Conservation (phyloP, 2,888 invertebrate species). For the Megaustenia siamemsis region DNA sequence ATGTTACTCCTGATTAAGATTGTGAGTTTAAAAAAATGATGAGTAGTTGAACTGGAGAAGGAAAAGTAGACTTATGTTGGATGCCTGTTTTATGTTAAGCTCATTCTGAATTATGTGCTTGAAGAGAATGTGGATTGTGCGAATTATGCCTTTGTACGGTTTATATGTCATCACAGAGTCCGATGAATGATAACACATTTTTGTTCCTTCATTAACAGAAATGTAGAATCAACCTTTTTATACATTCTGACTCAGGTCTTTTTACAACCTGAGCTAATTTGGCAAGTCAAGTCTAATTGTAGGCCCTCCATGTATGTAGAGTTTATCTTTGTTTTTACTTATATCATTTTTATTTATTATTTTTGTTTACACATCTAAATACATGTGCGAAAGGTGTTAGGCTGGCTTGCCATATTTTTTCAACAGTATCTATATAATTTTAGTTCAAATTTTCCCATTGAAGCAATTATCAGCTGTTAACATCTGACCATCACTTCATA, state of each 20-base stretch:
- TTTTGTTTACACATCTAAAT: conserved; percentile 44
- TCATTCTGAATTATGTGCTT: background rate
- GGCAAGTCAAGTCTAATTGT: conserved; percentile 55
- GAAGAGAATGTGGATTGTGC: background rate
- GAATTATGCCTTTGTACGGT: background rate
- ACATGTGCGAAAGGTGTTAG: conserved; percentile 54
- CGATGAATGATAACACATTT: background rate
- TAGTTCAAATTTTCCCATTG: background rate
- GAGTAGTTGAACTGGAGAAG: too few species aligned
- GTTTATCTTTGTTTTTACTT: conserved; percentile 4
- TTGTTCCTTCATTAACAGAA: conserved; percentile 16
- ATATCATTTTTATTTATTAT: background rate
- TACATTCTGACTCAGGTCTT: conserved; percentile 38
- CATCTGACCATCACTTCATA: background rate
- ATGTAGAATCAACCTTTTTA: conserved; percentile 18
- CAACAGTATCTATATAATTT: too few species aligned
- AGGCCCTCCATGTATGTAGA: conserved; percentile 55
- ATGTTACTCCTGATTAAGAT: too few species aligned
- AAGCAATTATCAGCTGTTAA: background rate
- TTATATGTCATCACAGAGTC: background rate
- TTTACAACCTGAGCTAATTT: conserved; percentile 47
- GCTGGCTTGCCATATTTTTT: conserved; percentile 49
- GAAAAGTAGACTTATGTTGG: too few species aligned
- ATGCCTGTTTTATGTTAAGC: background rate
- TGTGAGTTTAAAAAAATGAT: too few species aligned